Evolutionary conservation across 1,140 invertebrate genomes (phyloP).

Genomic region (Zaprionus kolodkinae): DNA sequence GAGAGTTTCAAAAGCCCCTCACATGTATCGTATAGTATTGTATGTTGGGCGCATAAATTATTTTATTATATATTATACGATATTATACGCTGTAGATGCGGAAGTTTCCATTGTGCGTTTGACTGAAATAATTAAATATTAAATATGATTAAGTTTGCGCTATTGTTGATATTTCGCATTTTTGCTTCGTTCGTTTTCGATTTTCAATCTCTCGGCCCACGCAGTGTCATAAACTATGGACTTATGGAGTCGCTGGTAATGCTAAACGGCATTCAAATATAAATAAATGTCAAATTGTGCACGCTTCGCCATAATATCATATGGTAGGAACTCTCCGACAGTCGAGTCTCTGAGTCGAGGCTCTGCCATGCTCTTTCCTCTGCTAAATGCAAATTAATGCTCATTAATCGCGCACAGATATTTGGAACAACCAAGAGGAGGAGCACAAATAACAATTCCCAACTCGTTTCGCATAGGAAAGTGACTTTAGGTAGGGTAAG

Average conservation of each 20-base stretch:
- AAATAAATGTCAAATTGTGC: slow-evolving; percentile 81
- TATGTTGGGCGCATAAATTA: slow-evolving; percentile 56
- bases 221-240: slow-evolving; percentile 67
- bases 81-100: slow-evolving; percentile 41
- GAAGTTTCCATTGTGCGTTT: slow-evolving; percentile 72
- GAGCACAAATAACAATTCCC: slow-evolving; percentile 36
- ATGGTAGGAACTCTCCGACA: not conserved
- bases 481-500: slow-evolving; percentile 28
- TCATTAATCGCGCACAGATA: slow-evolving; percentile 76
- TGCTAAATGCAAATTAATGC: slow-evolving; percentile 82
- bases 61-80: slow-evolving; percentile 45
- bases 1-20: slow-evolving; percentile 46
- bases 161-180: slow-evolving; percentile 17
- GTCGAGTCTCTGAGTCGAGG: not conserved
- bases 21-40: slow-evolving; percentile 7
- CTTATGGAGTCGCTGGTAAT: slow-evolving; percentile 63
- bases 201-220: slow-evolving; percentile 50
- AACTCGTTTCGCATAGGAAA: slow-evolving; percentile 77
- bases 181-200: slow-evolving; percentile 4
- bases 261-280: slow-evolving; percentile 80
- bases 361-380: slow-evolving; percentile 14
- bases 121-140: slow-evolving; percentile 81
- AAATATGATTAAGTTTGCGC: slow-evolving; percentile 69
- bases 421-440: slow-evolving; percentile 53
- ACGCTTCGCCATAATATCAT: slow-evolving; percentile 72